Base-by-base conservation (phyloP, 2,888 invertebrate species). In the Caenorhabditis doughertyi region DNA sequence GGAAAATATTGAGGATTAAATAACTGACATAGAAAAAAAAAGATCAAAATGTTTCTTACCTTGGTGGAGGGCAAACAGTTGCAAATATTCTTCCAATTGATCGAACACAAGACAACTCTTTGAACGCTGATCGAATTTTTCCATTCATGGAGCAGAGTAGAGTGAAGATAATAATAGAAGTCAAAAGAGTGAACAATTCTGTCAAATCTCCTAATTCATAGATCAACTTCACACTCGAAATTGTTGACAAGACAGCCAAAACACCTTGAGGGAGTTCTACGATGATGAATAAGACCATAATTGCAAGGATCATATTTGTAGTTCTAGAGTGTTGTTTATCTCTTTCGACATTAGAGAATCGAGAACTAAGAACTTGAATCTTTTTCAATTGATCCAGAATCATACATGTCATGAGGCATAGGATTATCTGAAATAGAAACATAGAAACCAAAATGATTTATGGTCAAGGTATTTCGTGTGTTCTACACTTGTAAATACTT, bases 241-340 rank as follows among this genome's bases (percentile, higher is more conserved):
- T 70, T 2, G 87, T 86, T 8, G 88, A 85, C 21, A 85, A 62
- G 0, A 90, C 87, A 11, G 89, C 88, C 32, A 90, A 73, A 9
- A 90, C 74, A 13, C 88, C 89, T 56, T 90, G 90, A 0, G 90
- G 90, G 39, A 90, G 68, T 62, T 90, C 90, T 55, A 90, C 89
- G 25, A 88, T 70, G 53, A 90, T 89, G 83, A 90, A 90, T 18
- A 90, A 73, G 58, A 88, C 82, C 90, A 90, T 90, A 32, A 90
- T 89, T 4, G 89, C 89, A 55, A 89, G 58, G 44, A 89, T 89
- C 84, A 89, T 88, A 68, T 89, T 90, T 5, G 90, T 90, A 3
- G 90, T 90, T 56, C 89, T 58, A 29, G 87, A 84, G 79, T 90
- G 86, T 68, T 89, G 90, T 21, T 85, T 85, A 55, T 90, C 90